Base-by-base conservation (phyloP, 2,888 invertebrate genomes). In the Scelioninae gen. 1 region DNA sequence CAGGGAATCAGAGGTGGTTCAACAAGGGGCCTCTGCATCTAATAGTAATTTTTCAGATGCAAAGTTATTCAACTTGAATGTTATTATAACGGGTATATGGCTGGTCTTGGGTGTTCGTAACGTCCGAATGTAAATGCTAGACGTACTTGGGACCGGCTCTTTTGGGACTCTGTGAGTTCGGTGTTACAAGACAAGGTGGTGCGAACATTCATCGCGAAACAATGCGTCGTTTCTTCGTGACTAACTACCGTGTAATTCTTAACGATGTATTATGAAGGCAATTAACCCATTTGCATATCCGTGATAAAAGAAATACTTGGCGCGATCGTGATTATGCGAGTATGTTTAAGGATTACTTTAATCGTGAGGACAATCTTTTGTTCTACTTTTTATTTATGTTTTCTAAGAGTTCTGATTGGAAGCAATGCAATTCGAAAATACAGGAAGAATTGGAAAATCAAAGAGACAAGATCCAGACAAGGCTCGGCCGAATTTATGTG, bases 211-310 rank as follows among this genome's bases (percentile, higher is more conserved):
- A 38, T 53, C 38, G 65, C 38, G 49, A 75, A 60, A 83, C 78
- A 78, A 78, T 74, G 60, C 74, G 71, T 71, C 65, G 75, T 66
- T 83, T 79, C 71, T 76, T 83, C 76, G 83, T 80, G 72, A 83
- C 83, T 83, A 83, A 83, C 76, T 68, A 80, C 68, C 77, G 76
- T 83, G 76, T 83, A 76, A 83, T 83, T 65, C 55, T 63, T 77
- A 77, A 74, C 69, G 76, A 77, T 69, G 68, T 69, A 60, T 75
- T 72, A 74, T 66, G 65, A 75, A 68, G 65, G 79, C 81, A 79
- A 85, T 83, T 83, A 85, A 83, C 83, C 81, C 63, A 72, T 81
- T 85, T 81, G 81, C 82, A 82, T 65, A 82, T 74, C 69, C 72
- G 82, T 69, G 82, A 66, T 75, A 65, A 69, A 65, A 74, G 63